A percentile compares a stretch with the other conserved stretches of the same genome.
Evolutionary conservation across 2,797 vertebrate species (phyloP).

Genomic region (Argyrosomus regius): DNA sequence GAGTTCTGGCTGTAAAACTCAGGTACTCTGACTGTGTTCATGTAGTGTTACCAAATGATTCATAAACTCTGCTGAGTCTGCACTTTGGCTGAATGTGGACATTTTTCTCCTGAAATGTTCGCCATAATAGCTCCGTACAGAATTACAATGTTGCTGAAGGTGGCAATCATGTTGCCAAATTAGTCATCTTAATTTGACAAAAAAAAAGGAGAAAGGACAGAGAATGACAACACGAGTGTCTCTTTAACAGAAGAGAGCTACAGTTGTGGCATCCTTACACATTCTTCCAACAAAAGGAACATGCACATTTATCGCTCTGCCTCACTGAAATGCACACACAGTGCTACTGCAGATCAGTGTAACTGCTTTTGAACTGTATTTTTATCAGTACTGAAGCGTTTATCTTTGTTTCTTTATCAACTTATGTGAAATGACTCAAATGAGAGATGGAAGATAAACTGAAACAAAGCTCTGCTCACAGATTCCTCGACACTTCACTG

Average conservation of each 20-base stretch:
- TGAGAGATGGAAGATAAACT: slow-evolving; percentile 59
- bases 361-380: slow-evolving; percentile 36
- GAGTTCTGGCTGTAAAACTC: slow-evolving; percentile 64
- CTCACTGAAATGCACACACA: slow-evolving; percentile 11
- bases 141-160: slow-evolving; percentile 67
- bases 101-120: slow-evolving; percentile 72
- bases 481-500: slow-evolving; percentile 54
- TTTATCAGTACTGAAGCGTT: slow-evolving; percentile 50
- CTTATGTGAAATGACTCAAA: slow-evolving; percentile 58
- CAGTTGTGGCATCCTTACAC: neutral
- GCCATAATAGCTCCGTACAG: slow-evolving; percentile 56
- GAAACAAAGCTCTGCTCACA: slow-evolving; percentile 52
- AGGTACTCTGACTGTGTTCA: slow-evolving; percentile 70
- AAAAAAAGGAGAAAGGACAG: slow-evolving; percentile 30
- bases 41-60: slow-evolving; percentile 76
- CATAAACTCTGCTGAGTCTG: slow-evolving; percentile 77
- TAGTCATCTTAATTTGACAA: slow-evolving; percentile 66
- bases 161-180: slow-evolving; percentile 75
- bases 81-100: slow-evolving; percentile 70
- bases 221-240: slow-evolving; percentile 32
- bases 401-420: slow-evolving; percentile 69
- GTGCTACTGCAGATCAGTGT: slow-evolving; percentile 51
- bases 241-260: slow-evolving; percentile 23
- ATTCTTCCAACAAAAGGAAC: slow-evolving; percentile 21
- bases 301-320: slow-evolving; percentile 16